Conservation (phyloP, 1,140 invertebrate genomes). For the Leptinotarsa texana region DNA sequence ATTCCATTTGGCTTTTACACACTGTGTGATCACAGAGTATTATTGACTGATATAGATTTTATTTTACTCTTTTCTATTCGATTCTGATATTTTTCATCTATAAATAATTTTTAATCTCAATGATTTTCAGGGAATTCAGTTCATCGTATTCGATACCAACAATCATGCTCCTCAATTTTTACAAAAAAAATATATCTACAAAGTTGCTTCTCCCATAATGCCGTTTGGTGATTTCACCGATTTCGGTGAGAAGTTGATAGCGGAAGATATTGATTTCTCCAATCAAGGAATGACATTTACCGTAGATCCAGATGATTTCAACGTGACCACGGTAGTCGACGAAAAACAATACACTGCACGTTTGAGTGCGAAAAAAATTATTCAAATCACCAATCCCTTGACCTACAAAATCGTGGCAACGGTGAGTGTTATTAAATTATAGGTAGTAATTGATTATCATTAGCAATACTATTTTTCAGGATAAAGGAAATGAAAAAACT, state of each 20-base stretch:
- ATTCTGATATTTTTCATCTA: neutral
- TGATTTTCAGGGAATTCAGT: constrained; percentile 10
- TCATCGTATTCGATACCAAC: constrained; percentile 25
- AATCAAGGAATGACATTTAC: constrained; percentile 39
- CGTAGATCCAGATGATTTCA: constrained; percentile 34
- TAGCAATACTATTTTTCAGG: constrained; percentile 9
- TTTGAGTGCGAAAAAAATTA: constrained; percentile 26
- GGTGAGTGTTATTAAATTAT: constrained; percentile 18
- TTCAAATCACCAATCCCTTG: constrained; percentile 19
- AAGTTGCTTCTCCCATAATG: constrained; percentile 42
- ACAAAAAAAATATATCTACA: constrained; percentile 31
- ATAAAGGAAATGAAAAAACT: constrained; percentile 8
- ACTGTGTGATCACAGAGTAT: neutral
- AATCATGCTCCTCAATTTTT: constrained; percentile 29
- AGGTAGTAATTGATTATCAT: neutral
- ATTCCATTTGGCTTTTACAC: no score
- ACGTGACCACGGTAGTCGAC: neutral
- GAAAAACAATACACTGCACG: constrained; percentile 30
- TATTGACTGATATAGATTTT: neutral
- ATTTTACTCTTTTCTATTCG: neutral
- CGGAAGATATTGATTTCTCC: constrained; percentile 41
- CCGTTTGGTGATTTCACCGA: constrained; percentile 34
- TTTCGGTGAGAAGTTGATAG: constrained; percentile 36
- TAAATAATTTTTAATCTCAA: neutral
- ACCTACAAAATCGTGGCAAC: constrained; percentile 33